Base-by-base conservation (phyloP, 2,113 vertebrate genomes). In the Paratilapia polleni region DNA sequence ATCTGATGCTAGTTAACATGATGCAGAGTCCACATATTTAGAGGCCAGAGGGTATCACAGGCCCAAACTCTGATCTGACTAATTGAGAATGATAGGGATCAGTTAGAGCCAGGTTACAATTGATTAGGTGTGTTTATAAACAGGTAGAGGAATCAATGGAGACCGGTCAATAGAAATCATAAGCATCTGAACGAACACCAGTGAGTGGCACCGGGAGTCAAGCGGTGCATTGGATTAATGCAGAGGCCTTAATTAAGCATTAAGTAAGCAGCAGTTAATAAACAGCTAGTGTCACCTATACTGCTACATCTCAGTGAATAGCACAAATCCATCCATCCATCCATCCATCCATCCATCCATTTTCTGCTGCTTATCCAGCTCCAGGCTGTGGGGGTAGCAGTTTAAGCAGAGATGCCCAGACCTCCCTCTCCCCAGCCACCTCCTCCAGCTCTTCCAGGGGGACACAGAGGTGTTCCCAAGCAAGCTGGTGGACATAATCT, bases 1-100 rank as follows among this genome's bases (percentile, higher is more conserved):
- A 91, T 90, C 83, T 87, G 34, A 91, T 92, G 87, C 80, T 83
- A 68, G 93, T 90, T 94, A 92, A 90, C 92, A 77, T 73, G 91
- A 78, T 26, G 66, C 57, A 81, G 63, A 85, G 79, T 92, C 86
- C 92, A 74, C 75, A 94, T 95, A 89, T 94, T 95, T 83, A 83
- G 88, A 86, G 75, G 61, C 85, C 70, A 74, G 17, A 83, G 91
- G 89, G 87, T 91, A 92, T 93, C 93, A 92, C 92, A 75, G 76
- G 88, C 77, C 61, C 70, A 61, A 90, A 92, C 93, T 87, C 85
- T 78, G 88, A 88, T 88, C 83, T 77, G 68, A 2, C 1, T 94
- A 94, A 96, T 91, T 94, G 96, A 93, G 91, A 95, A 80, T 92
- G 89, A 94, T 89, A 88, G 92, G 90, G 93, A 94, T 93, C 85